Evolutionary conservation across 2,888 invertebrate genomes (phyloP), one percentile per base, ranked within the genome.

Genomic region (Subacronicta megacephala): DNA sequence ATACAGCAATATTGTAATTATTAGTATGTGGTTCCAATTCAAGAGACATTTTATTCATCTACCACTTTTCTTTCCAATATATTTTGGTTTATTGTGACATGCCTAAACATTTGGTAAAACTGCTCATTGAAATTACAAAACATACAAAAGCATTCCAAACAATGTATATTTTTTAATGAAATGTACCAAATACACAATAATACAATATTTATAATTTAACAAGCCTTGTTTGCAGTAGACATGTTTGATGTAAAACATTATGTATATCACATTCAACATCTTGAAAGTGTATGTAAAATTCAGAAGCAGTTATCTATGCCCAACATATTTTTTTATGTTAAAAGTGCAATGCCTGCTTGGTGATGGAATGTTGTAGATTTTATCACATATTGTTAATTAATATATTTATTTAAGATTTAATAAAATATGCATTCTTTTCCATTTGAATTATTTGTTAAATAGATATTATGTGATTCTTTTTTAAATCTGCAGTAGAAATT

Each of bases 381-480:
- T 85, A 86, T 86, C 84, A 85, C 82, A 71, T 70, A 70, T 66
- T 77, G 85, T 87, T 89, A 85, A 80, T 83, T 80, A 82, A 80
- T 85, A 72, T 90, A 89, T 90, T 90, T 90, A 90, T 90, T 83
- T 90, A 92, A 89, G 89, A 84, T 84, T 76, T 83, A 92, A 90
- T 89, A 90, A 26, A 90, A 89, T 85, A 88, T 87, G 83, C 85
- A 87, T 87, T 87, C 84, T 88, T 90, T 89, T 83, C 59, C 71
- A 57, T 42, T n/a, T n/a, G n/a, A n/a, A 58, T 36, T 15, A 62
- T 46, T 64, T 55, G 37, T 15, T 43, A 23, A 29, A 26, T 10
- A 9, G 6, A 15, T 10, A 10, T 23, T 15, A 10, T 7, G n/a
- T 31, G 31, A 26, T 26, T 31, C 1, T 31, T 29, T 0, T 4